Conservation (phyloP, 2,113 vertebrate genomes). For the Phasianus colchicus region DNA sequence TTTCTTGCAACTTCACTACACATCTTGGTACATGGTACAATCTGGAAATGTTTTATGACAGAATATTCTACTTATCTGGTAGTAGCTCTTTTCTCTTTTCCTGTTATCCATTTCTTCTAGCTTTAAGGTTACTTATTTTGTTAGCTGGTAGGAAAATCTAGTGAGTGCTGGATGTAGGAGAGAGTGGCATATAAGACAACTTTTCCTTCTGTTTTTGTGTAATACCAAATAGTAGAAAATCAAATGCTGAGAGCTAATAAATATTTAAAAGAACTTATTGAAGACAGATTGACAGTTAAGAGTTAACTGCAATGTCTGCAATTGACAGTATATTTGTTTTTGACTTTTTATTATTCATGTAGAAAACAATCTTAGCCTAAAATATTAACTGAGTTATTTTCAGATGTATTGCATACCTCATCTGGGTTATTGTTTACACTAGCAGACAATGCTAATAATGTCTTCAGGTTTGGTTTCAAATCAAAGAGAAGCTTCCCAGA, state of each 20-base stretch:
- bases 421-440: neutral
- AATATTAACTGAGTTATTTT: neutral
- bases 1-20: neutral
- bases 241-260: neutral
- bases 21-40: neutral
- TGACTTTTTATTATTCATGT: neutral
- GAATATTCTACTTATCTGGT: neutral
- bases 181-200: neutral
- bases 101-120: neutral
- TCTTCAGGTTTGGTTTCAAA: neutral
- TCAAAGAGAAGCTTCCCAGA: neutral
- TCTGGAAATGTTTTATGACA: neutral
- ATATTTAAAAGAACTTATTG: neutral
- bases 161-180: neutral
- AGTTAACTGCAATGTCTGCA: neutral
- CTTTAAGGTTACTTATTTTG: neutral
- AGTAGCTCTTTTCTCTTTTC: neutral
- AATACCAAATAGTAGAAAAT: neutral
- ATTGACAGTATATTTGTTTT: neutral
- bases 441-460: neutral
- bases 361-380: neutral
- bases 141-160: neutral
- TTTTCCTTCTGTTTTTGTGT: neutral
- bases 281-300: neutral
- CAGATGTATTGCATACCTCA: neutral